Base-by-base conservation (phyloP, 1,140 invertebrate species). In the Eriocheir sinensis region DNA sequence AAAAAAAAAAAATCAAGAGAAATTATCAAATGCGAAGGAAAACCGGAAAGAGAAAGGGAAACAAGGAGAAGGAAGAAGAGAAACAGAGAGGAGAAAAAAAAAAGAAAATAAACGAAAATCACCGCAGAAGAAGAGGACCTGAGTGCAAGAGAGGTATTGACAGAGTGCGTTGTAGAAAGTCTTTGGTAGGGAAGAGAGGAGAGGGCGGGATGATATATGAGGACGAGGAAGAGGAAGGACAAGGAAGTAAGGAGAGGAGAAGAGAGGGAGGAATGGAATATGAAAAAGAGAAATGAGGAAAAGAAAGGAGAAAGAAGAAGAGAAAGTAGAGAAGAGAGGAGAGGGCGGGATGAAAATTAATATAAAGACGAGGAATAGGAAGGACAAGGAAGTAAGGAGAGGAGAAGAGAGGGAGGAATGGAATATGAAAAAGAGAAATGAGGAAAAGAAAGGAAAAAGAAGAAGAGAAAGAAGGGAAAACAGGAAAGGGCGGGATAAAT, bases 401-500 rank as follows among this genome's bases (percentile, higher is more conserved):
- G 8, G 9, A 83, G n/a, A 83, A 34, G 81, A 30, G n/a, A 83
- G n/a, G 36, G 8, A n/a, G n/a, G n/a, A 83, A 9, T 12, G n/a
- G 81, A 6, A 34, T 9, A 83, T 8, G n/a, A 30, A n/a, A n/a
- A 34, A 83, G n/a, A 83, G n/a, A 83, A 8, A 34, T 9, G 81
- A 83, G 81, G 36, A 8, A 34, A n/a, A 30, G n/a, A n/a, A 34
- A 34, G n/a, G n/a, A 83, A 83, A 83, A 83, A 83, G 8, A 9
- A 83, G n/a, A 83, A 83, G n/a, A 30, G 81, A 83, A 83, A n/a
- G n/a, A n/a, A 72, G n/a, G 60, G 60, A n/a, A n/a, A 72, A n/a
- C 15, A 72, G 60, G 12, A 72, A 72, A 72, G n/a, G 60, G 60
- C 12, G 60, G n/a, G 60, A n/a, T n/a, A n/a, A n/a, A n/a, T n/a